Conservation (phyloP, 2,888 invertebrate genomes). For the Trileptium ribeirensis region DNA sequence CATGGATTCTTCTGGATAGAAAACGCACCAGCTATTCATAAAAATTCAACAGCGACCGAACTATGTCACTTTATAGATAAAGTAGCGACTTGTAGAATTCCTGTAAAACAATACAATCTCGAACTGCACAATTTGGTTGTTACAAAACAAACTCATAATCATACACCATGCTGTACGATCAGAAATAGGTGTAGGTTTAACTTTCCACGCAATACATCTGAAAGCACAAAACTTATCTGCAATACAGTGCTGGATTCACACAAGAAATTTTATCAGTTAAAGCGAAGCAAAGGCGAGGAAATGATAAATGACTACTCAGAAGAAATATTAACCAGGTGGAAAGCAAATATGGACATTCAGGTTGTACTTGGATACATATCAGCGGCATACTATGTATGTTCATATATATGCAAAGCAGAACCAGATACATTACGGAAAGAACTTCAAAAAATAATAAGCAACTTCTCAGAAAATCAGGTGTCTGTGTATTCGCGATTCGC, state of each 20-base stretch:
- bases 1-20: constrained; percentile 8
- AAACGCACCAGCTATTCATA: background rate
- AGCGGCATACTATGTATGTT: background rate
- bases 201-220: background rate
- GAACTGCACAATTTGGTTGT: background rate
- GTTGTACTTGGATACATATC: background rate
- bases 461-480: background rate
- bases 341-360: constrained; percentile 22
- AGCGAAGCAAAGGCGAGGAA: background rate
- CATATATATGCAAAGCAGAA: background rate
- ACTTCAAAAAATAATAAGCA: background rate
- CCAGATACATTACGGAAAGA: background rate
- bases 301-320: constrained; percentile 17
- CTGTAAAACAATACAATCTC: background rate
- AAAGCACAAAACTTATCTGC: background rate
- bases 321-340: background rate
- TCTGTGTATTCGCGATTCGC: background rate
- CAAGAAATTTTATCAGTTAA: background rate
- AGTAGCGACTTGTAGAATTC: background rate
- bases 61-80: constrained; percentile 4
- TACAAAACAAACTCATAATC: background rate
- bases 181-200: background rate
- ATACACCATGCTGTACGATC: background rate
- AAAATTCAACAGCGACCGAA: background rate
- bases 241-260: background rate